These are phyloP conservation scores for Stenodema calcarata DNA, from an alignment of 2,888 invertebrate species.

Conservation along the genomic window DNA sequence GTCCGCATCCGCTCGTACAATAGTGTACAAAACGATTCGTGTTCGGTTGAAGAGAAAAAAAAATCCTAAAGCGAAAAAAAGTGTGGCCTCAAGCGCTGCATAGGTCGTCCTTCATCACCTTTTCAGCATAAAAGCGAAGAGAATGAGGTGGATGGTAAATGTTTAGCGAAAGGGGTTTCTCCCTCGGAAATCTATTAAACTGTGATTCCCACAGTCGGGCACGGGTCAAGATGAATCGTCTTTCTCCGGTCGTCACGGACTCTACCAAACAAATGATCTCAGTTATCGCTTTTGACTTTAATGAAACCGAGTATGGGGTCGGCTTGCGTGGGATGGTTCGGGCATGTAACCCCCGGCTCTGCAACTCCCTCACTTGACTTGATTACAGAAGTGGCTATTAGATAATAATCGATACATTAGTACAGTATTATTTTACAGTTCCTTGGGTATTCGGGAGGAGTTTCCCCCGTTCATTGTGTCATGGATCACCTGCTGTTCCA, in stretches of 20 bases:
- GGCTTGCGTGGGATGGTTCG: conserved; percentile 15
- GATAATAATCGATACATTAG: no score
- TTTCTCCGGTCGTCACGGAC: conserved; percentile 3
- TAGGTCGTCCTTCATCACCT: neutral
- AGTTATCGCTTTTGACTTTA: conserved; percentile 30
- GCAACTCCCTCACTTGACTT: neutral
- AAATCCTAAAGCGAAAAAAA: neutral
- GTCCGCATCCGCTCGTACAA: neutral
- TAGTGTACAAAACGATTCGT: neutral
- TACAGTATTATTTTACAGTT: no score
- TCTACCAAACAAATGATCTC: conserved; percentile 28
- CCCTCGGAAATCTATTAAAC: conserved; percentile 30
- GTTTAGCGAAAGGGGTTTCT: neutral
- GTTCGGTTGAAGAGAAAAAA: neutral
- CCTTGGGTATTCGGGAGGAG: no score
- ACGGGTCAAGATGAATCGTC: conserved; percentile 37
- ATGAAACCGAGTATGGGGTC: conserved; percentile 14
- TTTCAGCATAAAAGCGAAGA: conserved; percentile 26
- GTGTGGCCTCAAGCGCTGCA: neutral
- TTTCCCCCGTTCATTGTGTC: no score
- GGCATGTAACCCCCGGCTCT: neutral
- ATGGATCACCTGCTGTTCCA: no score
- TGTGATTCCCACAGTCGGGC: conserved; percentile 38
- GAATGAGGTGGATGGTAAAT: conserved; percentile 10
- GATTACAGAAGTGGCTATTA: no score